Evolutionary conservation across 2,888 invertebrate genomes (phyloP).

Genomic region (Yponomeuta cagnagella): DNA sequence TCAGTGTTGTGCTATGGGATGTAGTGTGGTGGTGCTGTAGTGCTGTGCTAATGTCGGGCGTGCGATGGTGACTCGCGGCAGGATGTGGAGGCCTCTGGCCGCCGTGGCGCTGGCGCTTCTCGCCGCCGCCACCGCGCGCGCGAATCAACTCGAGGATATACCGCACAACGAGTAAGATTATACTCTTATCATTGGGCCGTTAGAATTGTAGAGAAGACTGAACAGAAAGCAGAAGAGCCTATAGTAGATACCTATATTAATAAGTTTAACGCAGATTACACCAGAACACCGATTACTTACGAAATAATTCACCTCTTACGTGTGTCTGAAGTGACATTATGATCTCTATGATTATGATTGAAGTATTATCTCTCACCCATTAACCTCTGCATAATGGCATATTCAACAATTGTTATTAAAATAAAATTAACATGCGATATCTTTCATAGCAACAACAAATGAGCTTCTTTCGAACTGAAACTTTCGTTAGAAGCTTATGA

Average conservation of each 20-base stretch:
- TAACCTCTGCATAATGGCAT: too few relatives aligned
- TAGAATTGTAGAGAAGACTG: too few relatives aligned
- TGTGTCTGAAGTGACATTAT: too few relatives aligned
- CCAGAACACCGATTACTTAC: neutral
- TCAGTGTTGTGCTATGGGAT: slow-evolving; percentile 30
- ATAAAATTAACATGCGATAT: too few relatives aligned
- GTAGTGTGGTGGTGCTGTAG: slow-evolving; percentile 24
- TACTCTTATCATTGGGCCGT: neutral
- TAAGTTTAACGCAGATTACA: neutral
- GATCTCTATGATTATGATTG: too few relatives aligned
- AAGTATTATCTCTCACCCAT: neutral
- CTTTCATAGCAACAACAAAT: too few relatives aligned
- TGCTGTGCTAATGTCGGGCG: slow-evolving; percentile 53
- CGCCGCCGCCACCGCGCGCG: slow-evolving; percentile 59
- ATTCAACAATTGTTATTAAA: too few relatives aligned
- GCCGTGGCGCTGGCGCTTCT: slow-evolving; percentile 53
- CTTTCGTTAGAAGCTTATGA: neutral
- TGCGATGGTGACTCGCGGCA: slow-evolving; percentile 38
- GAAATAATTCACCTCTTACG: neutral
- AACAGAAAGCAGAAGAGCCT: too few relatives aligned
- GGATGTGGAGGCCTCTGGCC: slow-evolving; percentile 45
- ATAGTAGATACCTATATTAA: too few relatives aligned
- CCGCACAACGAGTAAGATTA: slow-evolving; percentile 91
- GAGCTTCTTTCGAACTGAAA: too few relatives aligned
- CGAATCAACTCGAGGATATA: slow-evolving; percentile 92